Evolutionary conservation across 2,797 vertebrate species (phyloP).

Genomic region (Sternarchorhynchus goeldii): DNA sequence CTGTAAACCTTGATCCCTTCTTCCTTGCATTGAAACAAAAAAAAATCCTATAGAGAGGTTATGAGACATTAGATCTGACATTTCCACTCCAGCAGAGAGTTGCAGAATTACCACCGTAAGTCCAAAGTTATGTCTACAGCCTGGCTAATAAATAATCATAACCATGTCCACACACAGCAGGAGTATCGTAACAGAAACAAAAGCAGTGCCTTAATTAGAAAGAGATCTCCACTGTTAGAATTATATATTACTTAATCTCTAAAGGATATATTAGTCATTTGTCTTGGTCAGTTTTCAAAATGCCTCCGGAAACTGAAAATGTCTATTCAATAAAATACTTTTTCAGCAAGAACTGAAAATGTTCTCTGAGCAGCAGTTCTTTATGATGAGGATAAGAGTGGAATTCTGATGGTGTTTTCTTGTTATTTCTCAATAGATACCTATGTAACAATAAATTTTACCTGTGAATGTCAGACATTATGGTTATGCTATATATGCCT

Average conservation of each 20-base stretch:
- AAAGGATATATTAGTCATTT: too few species aligned
- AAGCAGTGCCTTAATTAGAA: too few species aligned
- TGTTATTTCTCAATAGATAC: conserved; percentile 38
- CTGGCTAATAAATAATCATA: too few species aligned
- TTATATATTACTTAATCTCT: too few species aligned
- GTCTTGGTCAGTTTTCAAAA: not conserved
- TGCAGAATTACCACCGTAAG: too few species aligned
- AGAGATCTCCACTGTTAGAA: too few species aligned
- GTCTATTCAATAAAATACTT: not conserved
- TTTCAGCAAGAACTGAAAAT: conserved; percentile 15
- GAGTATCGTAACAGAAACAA: too few species aligned
- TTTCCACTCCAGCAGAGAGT: not conserved
- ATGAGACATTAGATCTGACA: not conserved
- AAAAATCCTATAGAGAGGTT: not conserved
- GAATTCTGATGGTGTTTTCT: conserved; percentile 17
- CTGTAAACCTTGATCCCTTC: conserved; percentile 4
- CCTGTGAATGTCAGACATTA: conserved; percentile 38
- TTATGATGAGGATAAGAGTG: conserved; percentile 1
- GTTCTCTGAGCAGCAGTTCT: not conserved
- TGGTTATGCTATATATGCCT: conserved; percentile 20
- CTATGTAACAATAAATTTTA: conserved; percentile 31
- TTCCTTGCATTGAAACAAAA: conserved; percentile 16
- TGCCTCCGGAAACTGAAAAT: not conserved
- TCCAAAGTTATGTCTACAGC: too few species aligned
- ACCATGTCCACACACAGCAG: too few species aligned